These are phyloP conservation scores for Bradysia coprophila DNA, from an alignment of 1,140 invertebrate genomes.

Conservation along the genomic window DNA sequence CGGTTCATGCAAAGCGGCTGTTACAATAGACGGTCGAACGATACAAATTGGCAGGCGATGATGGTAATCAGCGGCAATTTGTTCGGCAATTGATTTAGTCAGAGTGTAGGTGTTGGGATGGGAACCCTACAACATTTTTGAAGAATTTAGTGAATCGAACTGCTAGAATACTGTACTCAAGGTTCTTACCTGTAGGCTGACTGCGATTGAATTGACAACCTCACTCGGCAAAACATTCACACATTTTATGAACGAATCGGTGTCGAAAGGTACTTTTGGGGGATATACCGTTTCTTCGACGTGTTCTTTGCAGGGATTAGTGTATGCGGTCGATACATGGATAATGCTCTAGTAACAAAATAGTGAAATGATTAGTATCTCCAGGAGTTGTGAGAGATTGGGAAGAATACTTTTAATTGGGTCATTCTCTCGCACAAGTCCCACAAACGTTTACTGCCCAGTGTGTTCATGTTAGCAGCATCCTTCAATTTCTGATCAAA, in stretches of 20 bases:
- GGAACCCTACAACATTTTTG: conserved; percentile 32
- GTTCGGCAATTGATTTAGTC: conserved; percentile 71
- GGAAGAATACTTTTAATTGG: conserved; percentile 47
- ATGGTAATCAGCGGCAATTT: conserved; percentile 41
- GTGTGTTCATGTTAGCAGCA: conserved; percentile 37
- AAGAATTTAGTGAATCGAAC: conserved; percentile 1
- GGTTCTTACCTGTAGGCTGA: conserved; percentile 27
- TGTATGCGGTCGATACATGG: conserved; percentile 78
- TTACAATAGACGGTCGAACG: conserved; percentile 80
- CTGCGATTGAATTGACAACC: conserved; percentile 31
- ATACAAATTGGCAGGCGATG: conserved; percentile 62
- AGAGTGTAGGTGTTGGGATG: conserved; percentile 81
- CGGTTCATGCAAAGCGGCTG: conserved; percentile 53
- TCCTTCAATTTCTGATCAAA: conserved; percentile 65
- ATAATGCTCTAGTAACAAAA: conserved; percentile 41
- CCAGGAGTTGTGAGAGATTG: no score
- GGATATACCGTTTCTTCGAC: conserved; percentile 57
- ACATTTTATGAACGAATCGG: conserved; percentile 36
- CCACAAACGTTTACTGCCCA: conserved; percentile 33
- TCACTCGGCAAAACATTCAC: conserved; percentile 36
- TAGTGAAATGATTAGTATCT: no score
- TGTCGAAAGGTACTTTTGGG: conserved; percentile 33
- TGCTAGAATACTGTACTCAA: not conserved
- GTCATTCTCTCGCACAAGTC: conserved; percentile 41
- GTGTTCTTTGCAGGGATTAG: conserved; percentile 50